phyloP scores from a whole-genome alignment of 2,113 vertebrate genomes.

The Prolemur simus region DNA sequence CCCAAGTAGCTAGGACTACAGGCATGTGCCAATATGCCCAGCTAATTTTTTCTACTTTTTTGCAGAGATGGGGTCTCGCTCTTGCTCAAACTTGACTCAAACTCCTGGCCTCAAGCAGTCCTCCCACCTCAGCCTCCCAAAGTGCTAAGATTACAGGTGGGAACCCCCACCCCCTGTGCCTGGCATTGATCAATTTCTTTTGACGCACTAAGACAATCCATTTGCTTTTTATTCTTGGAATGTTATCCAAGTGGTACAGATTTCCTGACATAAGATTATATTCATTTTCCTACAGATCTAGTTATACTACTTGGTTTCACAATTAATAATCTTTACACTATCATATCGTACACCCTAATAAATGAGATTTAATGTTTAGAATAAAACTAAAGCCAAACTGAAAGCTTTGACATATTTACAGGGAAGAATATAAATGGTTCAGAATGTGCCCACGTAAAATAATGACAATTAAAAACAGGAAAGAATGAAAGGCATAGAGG shows the following conservation, averaged over 20 bases:
- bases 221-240: background rate
- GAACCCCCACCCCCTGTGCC: too few species aligned
- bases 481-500: background rate
- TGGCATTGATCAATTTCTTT: background rate
- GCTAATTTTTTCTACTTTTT: too few species aligned
- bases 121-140: too few species aligned
- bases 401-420: background rate
- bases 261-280: background rate
- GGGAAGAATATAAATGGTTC: background rate
- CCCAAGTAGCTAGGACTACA: too few species aligned
- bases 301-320: background rate
- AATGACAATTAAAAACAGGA: background rate
- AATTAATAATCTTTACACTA: background rate
- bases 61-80: too few species aligned
- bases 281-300: background rate
- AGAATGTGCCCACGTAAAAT: background rate
- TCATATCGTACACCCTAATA: background rate
- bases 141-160: too few species aligned
- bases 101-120: too few species aligned
- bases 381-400: background rate
- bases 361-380: background rate
- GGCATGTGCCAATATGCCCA: too few species aligned
- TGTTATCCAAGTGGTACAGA: background rate
- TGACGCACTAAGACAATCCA: background rate
- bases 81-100: too few species aligned